phyloP scores from a whole-genome alignment of 2,888 invertebrate genomes.

The Slavum lentiscoides region DNA sequence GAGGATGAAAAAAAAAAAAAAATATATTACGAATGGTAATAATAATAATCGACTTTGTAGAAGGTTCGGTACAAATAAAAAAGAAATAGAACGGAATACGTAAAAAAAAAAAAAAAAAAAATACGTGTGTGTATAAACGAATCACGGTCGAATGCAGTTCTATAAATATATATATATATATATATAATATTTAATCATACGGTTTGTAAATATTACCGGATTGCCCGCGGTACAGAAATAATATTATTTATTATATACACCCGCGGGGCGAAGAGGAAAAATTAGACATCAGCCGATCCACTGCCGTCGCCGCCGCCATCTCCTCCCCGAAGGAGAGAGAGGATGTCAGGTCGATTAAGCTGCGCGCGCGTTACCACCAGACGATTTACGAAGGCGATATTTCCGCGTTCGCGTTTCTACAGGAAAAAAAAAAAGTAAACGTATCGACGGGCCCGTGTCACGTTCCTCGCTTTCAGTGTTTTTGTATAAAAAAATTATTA shows the following conservation, averaged over 20 bases:
- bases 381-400: too few relatives aligned
- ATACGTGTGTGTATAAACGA: not conserved
- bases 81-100: conserved; percentile 46
- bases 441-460: too few relatives aligned
- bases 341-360: conserved; percentile 50
- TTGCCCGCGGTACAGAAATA: conserved; percentile 38
- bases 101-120: conserved; percentile 12
- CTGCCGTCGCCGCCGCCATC: conserved; percentile 38
- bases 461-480: too few relatives aligned
- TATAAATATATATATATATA: conserved; percentile 16
- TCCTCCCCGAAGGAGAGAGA: not conserved
- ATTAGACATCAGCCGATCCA: conserved; percentile 42
- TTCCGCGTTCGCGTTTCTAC: too few relatives aligned
- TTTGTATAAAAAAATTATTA: too few relatives aligned
- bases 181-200: conserved; percentile 42
- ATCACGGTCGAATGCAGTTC: conserved; percentile 38
- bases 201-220: conserved; percentile 47
- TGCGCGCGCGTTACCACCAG: not conserved
- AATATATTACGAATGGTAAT: conserved; percentile 44
- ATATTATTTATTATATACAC: too few relatives aligned
- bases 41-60: conserved; percentile 49
- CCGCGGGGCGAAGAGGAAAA: conserved; percentile 22
- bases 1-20: not conserved
- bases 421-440: too few relatives aligned
- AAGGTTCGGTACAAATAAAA: conserved; percentile 19